A percentile compares a stretch with the other conserved stretches of the same genome.
phyloP scores from a whole-genome alignment of 53 echinoderm and acorn worm genomes.

The Echinometra lucunter region DNA sequence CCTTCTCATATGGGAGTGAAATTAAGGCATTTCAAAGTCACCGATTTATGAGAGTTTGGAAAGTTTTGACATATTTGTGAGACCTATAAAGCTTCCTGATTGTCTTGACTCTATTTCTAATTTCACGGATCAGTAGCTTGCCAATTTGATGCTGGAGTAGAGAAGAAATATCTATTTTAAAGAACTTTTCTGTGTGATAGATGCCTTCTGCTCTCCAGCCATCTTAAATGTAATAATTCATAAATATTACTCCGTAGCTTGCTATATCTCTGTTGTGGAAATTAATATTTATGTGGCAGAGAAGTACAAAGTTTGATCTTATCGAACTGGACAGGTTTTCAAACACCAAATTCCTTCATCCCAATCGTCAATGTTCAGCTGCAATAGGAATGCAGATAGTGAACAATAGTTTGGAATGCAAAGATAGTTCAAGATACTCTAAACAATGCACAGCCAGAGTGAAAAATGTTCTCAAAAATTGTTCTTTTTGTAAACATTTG shows the following conservation, averaged over 20 bases:
- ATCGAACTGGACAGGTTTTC: neutral
- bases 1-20: neutral
- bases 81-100: neutral
- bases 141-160: neutral
- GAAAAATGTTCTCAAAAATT: neutral
- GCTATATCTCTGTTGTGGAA: neutral
- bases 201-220: neutral
- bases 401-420: neutral
- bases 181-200: neutral
- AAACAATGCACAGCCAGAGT: neutral
- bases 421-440: neutral
- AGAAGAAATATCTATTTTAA: neutral
- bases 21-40: neutral
- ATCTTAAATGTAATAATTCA: neutral
- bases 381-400: neutral
- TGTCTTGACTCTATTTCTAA: slow-evolving; percentile 32
- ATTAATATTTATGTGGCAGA: neutral
- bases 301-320: neutral
- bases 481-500: neutral
- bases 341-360: neutral
- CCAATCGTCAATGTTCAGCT: neutral
- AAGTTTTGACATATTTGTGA: slow-evolving; percentile 63
- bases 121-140: slow-evolving; percentile 52
- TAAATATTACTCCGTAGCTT: neutral
- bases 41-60: slow-evolving; percentile 18